Evolutionary conservation across 2,797 vertebrate species (phyloP), one percentile per base, ranked within the genome.

Genomic region (Echiichthys vipera): DNA sequence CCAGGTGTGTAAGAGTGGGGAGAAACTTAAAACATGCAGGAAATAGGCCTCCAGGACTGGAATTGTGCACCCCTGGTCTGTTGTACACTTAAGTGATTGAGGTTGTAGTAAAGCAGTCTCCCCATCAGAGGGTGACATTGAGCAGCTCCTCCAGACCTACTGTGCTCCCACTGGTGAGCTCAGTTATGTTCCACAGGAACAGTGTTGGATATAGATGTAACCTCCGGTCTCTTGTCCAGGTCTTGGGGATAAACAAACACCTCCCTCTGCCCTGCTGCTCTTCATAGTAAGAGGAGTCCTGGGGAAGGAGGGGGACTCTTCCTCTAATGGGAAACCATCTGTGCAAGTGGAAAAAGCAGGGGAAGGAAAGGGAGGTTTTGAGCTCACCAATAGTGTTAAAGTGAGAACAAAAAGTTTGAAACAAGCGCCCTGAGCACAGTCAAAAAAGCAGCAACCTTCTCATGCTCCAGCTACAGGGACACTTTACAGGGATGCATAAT

Each of bases 281-380:
- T n/a, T 81, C 56, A 73, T 42, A 77, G 65, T 81, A 74, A 78
- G 45, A 58, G 27, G 56, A 77, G 56, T 83, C 22, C 9, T 30
- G 18, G 56, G 64, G 65, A 50, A 77, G 58, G 74, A 50, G 58
- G 69, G 58, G 49, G 53, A 40, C 50, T 81, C 54, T 84, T 84
- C 73, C 71, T 84, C 62, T 80, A 69, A 64, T 77, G 55, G 79
- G 73, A 85, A 84, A 72, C 39, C 53, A 84, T 76, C 73, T 88
- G 72, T 42, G 49, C 14, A 20, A 71, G 74, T 75, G 65, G 72
- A 74, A 87, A 85, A 88, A 87, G 36, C 65, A 89, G 49, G 53
- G 65, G 78, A 85, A 88, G 79, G 77, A 88, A 88, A 87, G 64
- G 69, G 84, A 81, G 87, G 82, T 84, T 89, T 83, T 34, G 37